Base-by-base conservation (phyloP, 2,113 vertebrate species). In the Siniperca knerii region DNA sequence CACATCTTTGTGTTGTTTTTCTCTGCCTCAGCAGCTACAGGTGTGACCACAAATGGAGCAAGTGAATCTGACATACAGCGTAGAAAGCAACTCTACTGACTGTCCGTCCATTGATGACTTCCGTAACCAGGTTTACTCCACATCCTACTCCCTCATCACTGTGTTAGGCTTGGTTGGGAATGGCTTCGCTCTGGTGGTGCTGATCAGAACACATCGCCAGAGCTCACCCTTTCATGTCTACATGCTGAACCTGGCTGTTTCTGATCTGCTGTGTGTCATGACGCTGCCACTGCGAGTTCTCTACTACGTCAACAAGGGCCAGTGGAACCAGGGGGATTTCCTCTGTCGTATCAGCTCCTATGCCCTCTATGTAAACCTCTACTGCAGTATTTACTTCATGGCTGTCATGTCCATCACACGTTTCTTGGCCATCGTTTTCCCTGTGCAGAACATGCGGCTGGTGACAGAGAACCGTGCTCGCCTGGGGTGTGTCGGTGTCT, bases 301-400 rank as follows among this genome's bases (percentile, higher is more conserved):
- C 74, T 99, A 99, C 93, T 99, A 99, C 0, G 94, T 97, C 46
- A 96, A 95, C 79, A 97, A 95, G 75, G 97, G 97, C 9, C 81
- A 96, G 29, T 99, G 98, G 98, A 77, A 95, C 73, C 96, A 96
- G 12, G 96, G 97, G 0, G 97, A 98, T 73, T 93, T 99, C 60
- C 89, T 99, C 0, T 99, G 98, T 82, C 96, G 97, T 54, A 44
- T 99, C 83, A 97, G 95, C 37, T 98, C 98, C 1, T 99, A 97
- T 2, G 75, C 97, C 0, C 93, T 99, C 60, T 99, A 99, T 0
- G 97, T 99, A 33, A 99, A 99, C 94, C 96, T 99, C 79, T 99
- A 99, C 50, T 97, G 98, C 86, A 98, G 98, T 89, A 97, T 99
- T 74, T 98, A 97, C 61, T 98, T 99, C 92, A 97, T 99, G 98